A percentile compares a stretch with the other conserved stretches of the same genome.
These are phyloP conservation scores for Entomyzon cyanotis DNA, from an alignment of 2,113 vertebrate species.

Conservation along the genomic window DNA sequence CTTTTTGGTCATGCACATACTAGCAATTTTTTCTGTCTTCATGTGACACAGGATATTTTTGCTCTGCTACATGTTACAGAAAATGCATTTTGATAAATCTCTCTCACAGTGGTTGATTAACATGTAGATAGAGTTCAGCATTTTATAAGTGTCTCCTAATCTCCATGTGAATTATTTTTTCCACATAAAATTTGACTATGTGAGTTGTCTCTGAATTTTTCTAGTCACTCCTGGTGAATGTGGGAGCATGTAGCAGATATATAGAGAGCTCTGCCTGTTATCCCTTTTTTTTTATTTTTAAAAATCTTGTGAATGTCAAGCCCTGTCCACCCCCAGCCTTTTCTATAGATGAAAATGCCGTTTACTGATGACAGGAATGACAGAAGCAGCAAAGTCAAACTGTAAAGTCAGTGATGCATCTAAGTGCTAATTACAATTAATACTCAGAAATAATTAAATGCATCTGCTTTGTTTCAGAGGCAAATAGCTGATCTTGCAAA, in stretches of 20 bases:
- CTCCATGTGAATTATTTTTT: slow-evolving; percentile 66
- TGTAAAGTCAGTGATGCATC: not conserved
- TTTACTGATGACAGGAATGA: not conserved
- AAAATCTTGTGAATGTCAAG: slow-evolving; percentile 56
- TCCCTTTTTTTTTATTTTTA: not conserved
- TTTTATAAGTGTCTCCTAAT: slow-evolving; percentile 61
- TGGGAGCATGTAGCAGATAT: slow-evolving; percentile 48
- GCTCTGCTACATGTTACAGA: slow-evolving; percentile 53
- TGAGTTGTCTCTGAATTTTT: slow-evolving; percentile 61
- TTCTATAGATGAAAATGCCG: not conserved
- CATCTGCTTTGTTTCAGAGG: not conserved
- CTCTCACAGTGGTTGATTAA: slow-evolving; percentile 50
- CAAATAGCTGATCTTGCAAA: not conserved
- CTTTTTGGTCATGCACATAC: not conserved
- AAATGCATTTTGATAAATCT: slow-evolving; percentile 63
- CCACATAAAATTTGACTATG: slow-evolving; percentile 45
- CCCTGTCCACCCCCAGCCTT: not conserved
- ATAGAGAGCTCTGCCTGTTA: slow-evolving; percentile 41
- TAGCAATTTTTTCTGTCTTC: slow-evolving; percentile 46
- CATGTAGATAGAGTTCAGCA: not conserved
- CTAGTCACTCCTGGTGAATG: slow-evolving; percentile 51
- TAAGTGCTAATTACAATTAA: not conserved
- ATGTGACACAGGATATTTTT: slow-evolving; percentile 53
- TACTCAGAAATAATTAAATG: not conserved
- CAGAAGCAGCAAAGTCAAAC: not conserved